These are phyloP conservation scores for Oryzias woworae DNA, from an alignment of 2,113 vertebrate genomes.

Conservation along the genomic window DNA sequence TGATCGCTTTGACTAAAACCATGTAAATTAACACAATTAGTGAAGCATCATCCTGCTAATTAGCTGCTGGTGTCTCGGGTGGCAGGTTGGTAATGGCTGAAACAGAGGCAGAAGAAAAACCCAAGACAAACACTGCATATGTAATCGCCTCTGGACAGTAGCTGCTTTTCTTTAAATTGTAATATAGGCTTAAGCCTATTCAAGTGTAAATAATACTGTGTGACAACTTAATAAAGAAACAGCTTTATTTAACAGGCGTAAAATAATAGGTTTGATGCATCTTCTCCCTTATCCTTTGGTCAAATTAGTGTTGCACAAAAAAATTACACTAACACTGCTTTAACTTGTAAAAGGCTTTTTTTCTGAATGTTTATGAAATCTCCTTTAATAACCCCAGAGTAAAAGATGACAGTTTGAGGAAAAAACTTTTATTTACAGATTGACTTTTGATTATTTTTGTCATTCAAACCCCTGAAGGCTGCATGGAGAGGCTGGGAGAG, in stretches of 20 bases:
- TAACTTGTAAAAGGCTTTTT: constrained; percentile 51
- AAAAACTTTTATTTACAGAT: constrained; percentile 67
- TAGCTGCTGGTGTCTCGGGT: constrained; percentile 91
- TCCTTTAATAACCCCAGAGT: constrained; percentile 68
- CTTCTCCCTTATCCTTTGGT: constrained; percentile 28
- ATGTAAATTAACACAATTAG: constrained; percentile 99
- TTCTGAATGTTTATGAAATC: constrained; percentile 56
- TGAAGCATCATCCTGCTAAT: constrained; percentile 97
- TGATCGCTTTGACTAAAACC: constrained; percentile 96
- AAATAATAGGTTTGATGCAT: constrained; percentile 21
- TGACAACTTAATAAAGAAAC: constrained; percentile 20
- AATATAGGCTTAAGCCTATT: constrained; percentile 46
- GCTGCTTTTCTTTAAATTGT: constrained; percentile 57
- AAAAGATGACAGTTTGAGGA: constrained; percentile 61
- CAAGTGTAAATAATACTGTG: constrained; percentile 20
- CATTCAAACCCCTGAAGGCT: constrained; percentile 75
- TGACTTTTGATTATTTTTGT: constrained; percentile 74
- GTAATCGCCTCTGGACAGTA: constrained; percentile 56
- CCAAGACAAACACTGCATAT: constrained; percentile 74
- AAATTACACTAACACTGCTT: constrained; percentile 49
- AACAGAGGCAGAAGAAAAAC: constrained; percentile 87
- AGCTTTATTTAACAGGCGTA: constrained; percentile 14
- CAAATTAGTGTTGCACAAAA: constrained; percentile 36
- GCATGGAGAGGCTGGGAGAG: constrained; percentile 69
- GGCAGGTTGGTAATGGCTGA: constrained; percentile 87